Base-by-base conservation (phyloP, 2,113 vertebrate species). In the Paedocypris sp. region DNA sequence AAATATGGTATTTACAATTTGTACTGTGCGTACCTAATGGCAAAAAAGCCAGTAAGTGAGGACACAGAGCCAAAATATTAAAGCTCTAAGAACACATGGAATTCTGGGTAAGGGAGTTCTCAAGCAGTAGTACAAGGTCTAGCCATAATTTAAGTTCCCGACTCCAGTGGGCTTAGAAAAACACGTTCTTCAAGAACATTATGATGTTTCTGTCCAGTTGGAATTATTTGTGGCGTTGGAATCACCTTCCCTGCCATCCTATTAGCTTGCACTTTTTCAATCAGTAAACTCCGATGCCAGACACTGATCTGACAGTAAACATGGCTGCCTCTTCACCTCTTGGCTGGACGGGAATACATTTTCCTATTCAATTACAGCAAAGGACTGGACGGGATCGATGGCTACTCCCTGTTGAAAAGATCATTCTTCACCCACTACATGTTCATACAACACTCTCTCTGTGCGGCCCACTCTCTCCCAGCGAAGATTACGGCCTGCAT, bases 401-500 rank as follows among this genome's bases (percentile, higher is more conserved):
- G 13, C 23, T 65, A 26, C 48, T 42, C 11, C 53, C 43, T 32
- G 26, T 29, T 67, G 58, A 61, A 67, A 54, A 67, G 65, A 67
- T 57, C 58, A 67, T 61, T 51, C 43, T 43, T 45, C n/a, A 43
- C 51, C 35, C 59, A 7, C 51, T 43, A 4, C 42, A 41, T 68
- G 73, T 66, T 62, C 70, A 68, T 52, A 68, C 65, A 60, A 58
- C 45, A 36, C 42, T 1, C 32, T 13, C 25, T 56, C 41, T 56
- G 52, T 56, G 52, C 18, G 42, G 12, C 41, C 29, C 16, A 4
- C 50, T 52, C 32, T 64, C 66, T 64, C 46, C 62, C 51, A 66
- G 66, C 64, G 75, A 18, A 73, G 75, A 81, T 80, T 69, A 77
- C 77, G 61, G 64, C 60, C 72, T 41, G 69, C 72, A 69, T 79